Evolutionary conservation across 2,113 vertebrate genomes (phyloP), one percentile per base, ranked within the genome.

Genomic region (Herpailurus yagouaroundi): DNA sequence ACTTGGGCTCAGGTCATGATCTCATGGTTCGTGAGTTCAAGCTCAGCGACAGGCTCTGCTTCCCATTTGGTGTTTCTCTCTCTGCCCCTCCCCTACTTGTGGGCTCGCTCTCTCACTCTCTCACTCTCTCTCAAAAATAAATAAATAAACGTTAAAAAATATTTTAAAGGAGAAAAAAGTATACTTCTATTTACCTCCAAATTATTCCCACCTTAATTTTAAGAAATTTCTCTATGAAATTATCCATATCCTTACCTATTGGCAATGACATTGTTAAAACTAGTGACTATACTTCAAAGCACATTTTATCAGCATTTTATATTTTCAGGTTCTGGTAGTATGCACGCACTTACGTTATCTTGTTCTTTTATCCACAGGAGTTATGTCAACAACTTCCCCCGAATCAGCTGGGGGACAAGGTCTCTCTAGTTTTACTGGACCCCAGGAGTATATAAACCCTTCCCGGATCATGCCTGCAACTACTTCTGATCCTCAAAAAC

Each of bases 291-390:
- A 41, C 25, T 48, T 91, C 68, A 48, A 48, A 93, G 19, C 0
- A 38, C 16, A 19, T 41, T 83, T 73, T 52, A 80, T 38, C 80
- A 48, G 31, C 38, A 33, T 63, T 80, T 77, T 76, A 18, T 68
- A 95, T 60, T 89, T 94, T 33, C 69, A 41, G 23, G n/a, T 68
- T 91, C 93, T 81, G 86, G 76, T 76, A 82, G 82, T n/a, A 81
- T 13, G 27, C 82, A 95, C 16, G 31, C 73, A 18, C 52, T 14
- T 31, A 33, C 89, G 60, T 52, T 36, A 89, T 12, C 79, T 80
- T 89, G 15, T 9, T 74, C 73, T 93, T 79, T 81, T 87, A 60
- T 77, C 48, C 85, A 48, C 15, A 83, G 36, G 55, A 87, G n/a
- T 90, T 91, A 68, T 29, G 48, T 66, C 38, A 97, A 77, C 16